Percentiles rank a stretch among this genome's conserved stretches.
These are phyloP conservation scores for Leiothrix lutea DNA, from an alignment of 2,113 vertebrate genomes.

Conservation along the genomic window DNA sequence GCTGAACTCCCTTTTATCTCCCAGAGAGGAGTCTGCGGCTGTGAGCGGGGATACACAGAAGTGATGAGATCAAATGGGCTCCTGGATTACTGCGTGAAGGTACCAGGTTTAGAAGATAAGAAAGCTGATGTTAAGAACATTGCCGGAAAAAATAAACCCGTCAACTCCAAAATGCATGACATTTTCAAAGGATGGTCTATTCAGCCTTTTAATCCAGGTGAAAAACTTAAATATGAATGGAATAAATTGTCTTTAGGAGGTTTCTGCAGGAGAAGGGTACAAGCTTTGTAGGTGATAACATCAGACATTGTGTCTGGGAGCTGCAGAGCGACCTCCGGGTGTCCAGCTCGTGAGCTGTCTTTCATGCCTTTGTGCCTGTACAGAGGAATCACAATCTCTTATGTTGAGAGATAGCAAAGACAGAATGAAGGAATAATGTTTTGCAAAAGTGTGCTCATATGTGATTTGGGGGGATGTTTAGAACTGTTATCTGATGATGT, in stretches of 20 bases:
- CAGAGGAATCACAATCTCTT: slow-evolving; percentile 15
- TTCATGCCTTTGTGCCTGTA: slow-evolving; percentile 1
- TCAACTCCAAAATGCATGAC: slow-evolving; percentile 89
- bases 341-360: not conserved
- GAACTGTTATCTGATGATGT: slow-evolving; percentile 15
- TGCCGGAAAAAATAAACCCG: slow-evolving; percentile 86
- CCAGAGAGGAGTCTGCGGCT: slow-evolving; percentile 93
- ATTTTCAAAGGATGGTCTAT: slow-evolving; percentile 95
- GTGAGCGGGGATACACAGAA: slow-evolving; percentile 92
- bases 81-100: slow-evolving; percentile 96
- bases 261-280: not conserved
- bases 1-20: slow-evolving; percentile 16
- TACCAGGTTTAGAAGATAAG: slow-evolving; percentile 91
- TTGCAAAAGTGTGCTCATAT: not conserved
- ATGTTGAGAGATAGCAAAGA: not conserved
- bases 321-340: slow-evolving; percentile 9
- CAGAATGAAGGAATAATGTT: not conserved
- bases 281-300: slow-evolving; percentile 40
- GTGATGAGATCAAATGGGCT: slow-evolving; percentile 95
- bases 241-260: slow-evolving; percentile 7
- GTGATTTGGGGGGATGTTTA: not conserved
- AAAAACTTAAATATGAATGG: slow-evolving; percentile 45
- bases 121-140: slow-evolving; percentile 95
- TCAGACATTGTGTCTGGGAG: slow-evolving; percentile 44
- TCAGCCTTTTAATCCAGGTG: slow-evolving; percentile 92